Base-by-base conservation (phyloP, 2,797 vertebrate species). In the Onychomys leucogaster region DNA sequence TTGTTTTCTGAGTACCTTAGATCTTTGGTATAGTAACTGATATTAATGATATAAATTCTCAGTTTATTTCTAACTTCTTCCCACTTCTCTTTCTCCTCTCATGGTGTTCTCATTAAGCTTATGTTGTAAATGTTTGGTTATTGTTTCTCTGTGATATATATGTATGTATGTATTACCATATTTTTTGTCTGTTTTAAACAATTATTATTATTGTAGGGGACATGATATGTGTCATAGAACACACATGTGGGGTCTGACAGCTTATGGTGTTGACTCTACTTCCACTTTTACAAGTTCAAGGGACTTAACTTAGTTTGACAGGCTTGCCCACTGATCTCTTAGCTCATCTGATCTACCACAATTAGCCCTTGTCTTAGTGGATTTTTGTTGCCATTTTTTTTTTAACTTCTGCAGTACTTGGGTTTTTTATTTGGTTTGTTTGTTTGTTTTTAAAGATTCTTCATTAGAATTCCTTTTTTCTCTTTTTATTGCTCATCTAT, bases 301-400 rank as follows among this genome's bases (percentile, higher is more conserved):
- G 82, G 29, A 17, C 14, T 67, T 32, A 4, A 32, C 27, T 67
- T 43, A 8, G 27, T 29, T 84, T 21, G 10, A 46, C 29, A 67
- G 46, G 17, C 61, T 85, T 23, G 19, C 34, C 59, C 59, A 52
- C 32, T 78, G 67, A 84, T 73, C 78, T 80, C 32, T 29, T 94
- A 49, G 7, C 57, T 78, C 75, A 9, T 57, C 63, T 32, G 21
- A 7, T 71, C 59, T 77, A 14, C 41, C 87, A 86, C 37, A 82
- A 76, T 81, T 25, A 91, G 43, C 65, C 11, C 55, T 25, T 55
- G 25, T n/a, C 83, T 34, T 86, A 34, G 12, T 52, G 46, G 21
- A 43, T 84, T 87, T 95, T 78, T 49, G 13, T 90, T 65, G 80
- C 16, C 37, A 46, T 87, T 59, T 86, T 88, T 87, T 59, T 86